Conservation (phyloP, 1,140 invertebrate species). For the Drosophila cardini region DNA sequence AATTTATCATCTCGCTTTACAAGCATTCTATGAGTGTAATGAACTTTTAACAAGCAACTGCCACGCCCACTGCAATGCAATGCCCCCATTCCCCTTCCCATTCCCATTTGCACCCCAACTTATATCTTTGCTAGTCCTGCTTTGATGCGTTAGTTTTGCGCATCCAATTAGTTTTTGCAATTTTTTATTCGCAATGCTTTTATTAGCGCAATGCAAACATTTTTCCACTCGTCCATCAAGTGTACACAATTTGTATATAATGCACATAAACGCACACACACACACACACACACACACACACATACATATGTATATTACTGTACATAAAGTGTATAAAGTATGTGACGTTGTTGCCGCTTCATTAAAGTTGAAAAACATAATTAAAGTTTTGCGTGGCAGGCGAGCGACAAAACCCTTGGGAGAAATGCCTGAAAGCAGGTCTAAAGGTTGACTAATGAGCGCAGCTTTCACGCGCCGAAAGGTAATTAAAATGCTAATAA, state of each 20-base stretch:
- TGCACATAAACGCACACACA: background rate
- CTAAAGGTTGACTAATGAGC: conserved; percentile 73
- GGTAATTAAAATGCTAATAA: conserved; percentile 83
- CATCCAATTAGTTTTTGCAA: conserved; percentile 77
- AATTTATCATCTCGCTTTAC: conserved; percentile 83
- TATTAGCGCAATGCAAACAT: conserved; percentile 80
- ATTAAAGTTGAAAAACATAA: conserved; percentile 80
- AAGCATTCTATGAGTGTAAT: conserved; percentile 82
- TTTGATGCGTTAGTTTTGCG: conserved; percentile 57
- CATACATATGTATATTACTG: background rate
- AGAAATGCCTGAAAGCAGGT: conserved; percentile 28
- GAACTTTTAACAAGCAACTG: conserved; percentile 80
- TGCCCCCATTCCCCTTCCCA: too few species aligned
- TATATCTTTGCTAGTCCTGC: background rate
- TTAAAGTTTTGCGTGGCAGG: conserved; percentile 69
- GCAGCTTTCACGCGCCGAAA: conserved; percentile 80
- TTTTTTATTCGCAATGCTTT: conserved; percentile 61
- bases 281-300: background rate
- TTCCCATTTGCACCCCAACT: too few species aligned
- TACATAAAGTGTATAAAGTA: background rate
- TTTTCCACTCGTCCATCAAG: conserved; percentile 53
- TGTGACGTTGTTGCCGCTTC: conserved; percentile 36
- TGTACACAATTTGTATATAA: conserved; percentile 19
- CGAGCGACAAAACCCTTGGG: conserved; percentile 27
- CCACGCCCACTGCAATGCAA: conserved; percentile 52